Base-by-base conservation (phyloP, 2,888 invertebrate species). In the Dichetophora obliterata region DNA sequence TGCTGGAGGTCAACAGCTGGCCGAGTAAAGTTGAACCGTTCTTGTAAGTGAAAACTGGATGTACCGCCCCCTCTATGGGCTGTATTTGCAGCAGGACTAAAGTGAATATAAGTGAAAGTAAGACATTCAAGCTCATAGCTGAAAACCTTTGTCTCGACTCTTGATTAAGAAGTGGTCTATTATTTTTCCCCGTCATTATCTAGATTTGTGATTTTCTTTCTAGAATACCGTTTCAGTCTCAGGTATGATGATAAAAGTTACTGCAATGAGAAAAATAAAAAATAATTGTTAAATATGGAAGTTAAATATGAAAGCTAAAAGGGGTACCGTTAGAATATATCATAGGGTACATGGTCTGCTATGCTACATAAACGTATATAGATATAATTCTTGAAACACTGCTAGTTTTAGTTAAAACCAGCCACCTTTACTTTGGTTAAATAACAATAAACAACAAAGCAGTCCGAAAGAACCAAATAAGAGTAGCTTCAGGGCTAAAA, bases 1-100 rank as follows among this genome's bases (percentile, higher is more conserved):
- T 95, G 84, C 94, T 95, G 8, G 96, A 96, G 5, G 96, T 96
- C 74, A 95, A 91, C 75, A 93, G 91, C 88, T 95, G 95, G 78
- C 92, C 92, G 78, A 91, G 76, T 75, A 82, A 79, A 48, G 88
- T 85, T 8, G 87, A 85, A 85, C 90, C 71, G 70, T 86, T 86
- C 81, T 86, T 86, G 75, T 85, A 87, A 11, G 84, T 88, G 50
- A 82, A 82, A 57, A 88, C 89, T 14, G 87, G 82, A 81, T 88
- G 88, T 50, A 82, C 83, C 43, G 83, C 83, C 5, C 84, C 85
- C 59, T 77, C 76, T 43, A 79, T 79, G 16, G 83, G 82, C 22
- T 80, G 76, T 59, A 78, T 1, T 54, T 34, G 78, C 27, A 80
- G 79, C 19, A 82, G 80, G 22, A 77, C 63, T 54, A 79, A 2